These are phyloP conservation scores for Pangasianodon hypophthalmus DNA, from an alignment of 2,113 vertebrate genomes.

Conservation along the genomic window DNA sequence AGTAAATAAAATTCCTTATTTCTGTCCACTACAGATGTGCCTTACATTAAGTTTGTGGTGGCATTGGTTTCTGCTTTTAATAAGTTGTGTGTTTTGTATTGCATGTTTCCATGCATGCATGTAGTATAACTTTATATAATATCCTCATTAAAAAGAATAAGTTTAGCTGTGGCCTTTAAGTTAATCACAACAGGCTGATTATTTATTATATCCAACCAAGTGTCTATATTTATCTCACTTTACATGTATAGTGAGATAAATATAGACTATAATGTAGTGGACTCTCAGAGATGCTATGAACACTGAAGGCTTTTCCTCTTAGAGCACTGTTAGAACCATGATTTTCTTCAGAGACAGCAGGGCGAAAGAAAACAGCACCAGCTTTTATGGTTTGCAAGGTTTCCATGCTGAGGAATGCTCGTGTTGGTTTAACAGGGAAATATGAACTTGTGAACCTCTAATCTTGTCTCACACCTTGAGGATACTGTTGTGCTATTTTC, in stretches of 20 bases:
- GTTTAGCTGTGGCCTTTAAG: background rate
- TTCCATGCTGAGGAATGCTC: constrained; percentile 34
- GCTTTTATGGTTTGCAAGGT: constrained; percentile 38
- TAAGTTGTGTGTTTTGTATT: background rate
- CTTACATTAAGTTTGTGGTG: background rate
- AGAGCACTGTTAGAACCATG: background rate
- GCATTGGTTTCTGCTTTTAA: background rate
- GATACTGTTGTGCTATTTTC: background rate
- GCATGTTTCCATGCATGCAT: background rate
- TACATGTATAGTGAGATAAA: background rate
- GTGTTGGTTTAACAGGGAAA: background rate
- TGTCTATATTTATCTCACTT: background rate
- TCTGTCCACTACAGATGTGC: background rate
- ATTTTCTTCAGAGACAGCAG: background rate
- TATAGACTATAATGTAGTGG: background rate
- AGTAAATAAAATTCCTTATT: background rate
- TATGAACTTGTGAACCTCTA: constrained; percentile 13
- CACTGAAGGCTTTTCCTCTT: background rate
- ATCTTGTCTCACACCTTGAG: background rate
- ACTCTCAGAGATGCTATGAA: background rate
- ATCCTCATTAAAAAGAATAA: background rate
- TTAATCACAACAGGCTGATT: background rate
- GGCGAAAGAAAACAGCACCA: background rate
- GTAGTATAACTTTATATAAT: background rate
- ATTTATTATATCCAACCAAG: background rate